Conservation (phyloP, 2,888 invertebrate species). For the Andrena praecox region DNA sequence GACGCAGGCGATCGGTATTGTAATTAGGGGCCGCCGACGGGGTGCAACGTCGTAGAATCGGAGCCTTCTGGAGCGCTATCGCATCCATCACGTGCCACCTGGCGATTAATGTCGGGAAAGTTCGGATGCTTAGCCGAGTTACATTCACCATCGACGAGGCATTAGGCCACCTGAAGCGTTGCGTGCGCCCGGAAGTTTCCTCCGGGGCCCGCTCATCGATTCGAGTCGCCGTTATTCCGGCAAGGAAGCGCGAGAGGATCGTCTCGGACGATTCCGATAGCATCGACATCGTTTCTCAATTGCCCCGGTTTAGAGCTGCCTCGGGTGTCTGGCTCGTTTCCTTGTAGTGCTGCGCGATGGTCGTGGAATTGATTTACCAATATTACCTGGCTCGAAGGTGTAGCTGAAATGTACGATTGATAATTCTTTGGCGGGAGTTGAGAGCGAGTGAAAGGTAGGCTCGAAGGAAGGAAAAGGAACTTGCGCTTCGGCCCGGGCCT, state of each 20-base stretch:
- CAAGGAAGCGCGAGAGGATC: constrained; percentile 8
- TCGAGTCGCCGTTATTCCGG: constrained; percentile 32
- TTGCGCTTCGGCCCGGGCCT: too few species aligned
- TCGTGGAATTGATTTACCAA: too few species aligned
- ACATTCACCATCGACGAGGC: constrained; percentile 72
- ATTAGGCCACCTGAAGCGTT: constrained; percentile 64
- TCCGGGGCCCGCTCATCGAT: constrained; percentile 26
- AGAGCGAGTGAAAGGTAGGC: too few species aligned
- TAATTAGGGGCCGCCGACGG: constrained; percentile 75
- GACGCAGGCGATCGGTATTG: constrained; percentile 73
- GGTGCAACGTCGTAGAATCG: constrained; percentile 48
- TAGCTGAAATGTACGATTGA: too few species aligned
- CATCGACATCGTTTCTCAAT: neutral
- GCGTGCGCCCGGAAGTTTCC: constrained; percentile 54
- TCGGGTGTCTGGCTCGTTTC: neutral
- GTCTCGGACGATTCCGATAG: neutral
- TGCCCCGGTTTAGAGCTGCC: too few species aligned
- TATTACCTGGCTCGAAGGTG: too few species aligned
- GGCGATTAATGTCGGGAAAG: constrained; percentile 77
- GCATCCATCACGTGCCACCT: constrained; percentile 78
- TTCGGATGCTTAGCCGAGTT: constrained; percentile 69
- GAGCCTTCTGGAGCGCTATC: constrained; percentile 64
- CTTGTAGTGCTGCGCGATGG: too few species aligned
- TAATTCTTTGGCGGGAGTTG: too few species aligned
- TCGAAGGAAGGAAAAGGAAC: too few species aligned